phyloP scores from a whole-genome alignment of 2,888 invertebrate genomes.

The Drosophila testacea region DNA sequence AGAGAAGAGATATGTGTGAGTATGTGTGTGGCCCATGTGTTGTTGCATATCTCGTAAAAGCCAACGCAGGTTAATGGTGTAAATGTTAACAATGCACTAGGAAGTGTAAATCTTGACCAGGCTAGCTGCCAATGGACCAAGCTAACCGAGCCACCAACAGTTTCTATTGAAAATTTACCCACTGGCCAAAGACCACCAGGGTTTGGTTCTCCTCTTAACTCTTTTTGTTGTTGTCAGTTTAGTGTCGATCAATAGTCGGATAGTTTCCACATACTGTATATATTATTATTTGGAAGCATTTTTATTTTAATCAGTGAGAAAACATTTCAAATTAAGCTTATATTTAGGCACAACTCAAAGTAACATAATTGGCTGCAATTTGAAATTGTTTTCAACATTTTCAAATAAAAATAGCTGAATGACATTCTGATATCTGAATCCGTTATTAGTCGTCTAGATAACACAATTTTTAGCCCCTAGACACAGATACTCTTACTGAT shows the following conservation, averaged over 20 bases:
- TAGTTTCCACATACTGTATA: neutral
- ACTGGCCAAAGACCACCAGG: slow-evolving; percentile 41
- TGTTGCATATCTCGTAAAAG: slow-evolving; percentile 61
- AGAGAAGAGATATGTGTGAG: slow-evolving; percentile 27
- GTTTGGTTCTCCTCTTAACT: slow-evolving; percentile 7
- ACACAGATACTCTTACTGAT: too few species aligned
- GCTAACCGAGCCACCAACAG: slow-evolving; percentile 18
- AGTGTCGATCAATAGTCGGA: neutral
- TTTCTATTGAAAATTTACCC: slow-evolving; percentile 25
- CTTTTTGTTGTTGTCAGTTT: slow-evolving; percentile 29
- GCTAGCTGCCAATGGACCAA: slow-evolving; percentile 32
- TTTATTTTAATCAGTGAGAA: neutral
- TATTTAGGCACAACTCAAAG: neutral
- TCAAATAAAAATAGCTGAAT: too few species aligned
- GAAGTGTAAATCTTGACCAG: slow-evolving; percentile 77
- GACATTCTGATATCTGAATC: too few species aligned
- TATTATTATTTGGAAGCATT: neutral
- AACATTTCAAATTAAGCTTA: neutral
- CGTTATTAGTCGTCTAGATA: too few species aligned
- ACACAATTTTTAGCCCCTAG: too few species aligned
- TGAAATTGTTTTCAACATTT: too few species aligned
- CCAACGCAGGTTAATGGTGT: slow-evolving; percentile 81
- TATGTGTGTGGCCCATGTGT: slow-evolving; percentile 38
- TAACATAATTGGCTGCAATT: neutral
- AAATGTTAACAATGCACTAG: slow-evolving; percentile 81